Evolutionary conservation across 2,797 vertebrate genomes (phyloP).

Genomic region (Oreonectes daqikongensis): DNA sequence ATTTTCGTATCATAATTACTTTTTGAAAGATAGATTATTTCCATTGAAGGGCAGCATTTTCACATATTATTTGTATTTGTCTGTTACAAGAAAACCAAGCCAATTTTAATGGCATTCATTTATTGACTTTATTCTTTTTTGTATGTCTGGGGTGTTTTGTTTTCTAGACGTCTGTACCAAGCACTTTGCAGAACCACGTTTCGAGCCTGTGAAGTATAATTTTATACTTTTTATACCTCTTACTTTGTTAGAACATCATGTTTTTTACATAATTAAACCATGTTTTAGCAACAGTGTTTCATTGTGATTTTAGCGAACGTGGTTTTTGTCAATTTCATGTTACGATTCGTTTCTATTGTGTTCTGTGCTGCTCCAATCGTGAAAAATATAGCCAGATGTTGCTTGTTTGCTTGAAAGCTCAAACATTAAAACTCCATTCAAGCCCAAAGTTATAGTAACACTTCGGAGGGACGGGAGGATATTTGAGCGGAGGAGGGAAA

Average conservation of each 20-base stretch:
- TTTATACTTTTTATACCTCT: constrained; percentile 33
- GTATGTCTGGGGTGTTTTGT: constrained; percentile 49
- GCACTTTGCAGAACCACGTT: constrained; percentile 15
- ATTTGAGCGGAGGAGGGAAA: not conserved
- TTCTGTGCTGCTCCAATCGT: not conserved
- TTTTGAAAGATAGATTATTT: not conserved
- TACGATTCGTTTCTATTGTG: not conserved
- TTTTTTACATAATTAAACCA: constrained; percentile 13
- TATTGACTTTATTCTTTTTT: constrained; percentile 45
- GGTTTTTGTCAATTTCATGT: not conserved
- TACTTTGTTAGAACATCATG: not conserved
- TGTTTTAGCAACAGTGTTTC: not conserved
- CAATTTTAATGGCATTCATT: constrained; percentile 6
- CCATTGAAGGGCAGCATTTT: not conserved
- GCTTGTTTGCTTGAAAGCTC: not conserved
- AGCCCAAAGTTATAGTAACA: not conserved
- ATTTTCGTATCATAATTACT: not conserved
- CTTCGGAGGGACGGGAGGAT: not conserved
- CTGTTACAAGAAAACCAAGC: not conserved
- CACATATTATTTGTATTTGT: not conserved
- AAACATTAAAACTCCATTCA: not conserved
- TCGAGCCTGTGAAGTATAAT: constrained; percentile 44
- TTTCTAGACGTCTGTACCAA: constrained; percentile 34
- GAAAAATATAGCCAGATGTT: not conserved
- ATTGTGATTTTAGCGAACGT: not conserved